Evolutionary conservation across 2,888 invertebrate genomes (phyloP).

Genomic region (Sphaerophoria taeniata): DNA sequence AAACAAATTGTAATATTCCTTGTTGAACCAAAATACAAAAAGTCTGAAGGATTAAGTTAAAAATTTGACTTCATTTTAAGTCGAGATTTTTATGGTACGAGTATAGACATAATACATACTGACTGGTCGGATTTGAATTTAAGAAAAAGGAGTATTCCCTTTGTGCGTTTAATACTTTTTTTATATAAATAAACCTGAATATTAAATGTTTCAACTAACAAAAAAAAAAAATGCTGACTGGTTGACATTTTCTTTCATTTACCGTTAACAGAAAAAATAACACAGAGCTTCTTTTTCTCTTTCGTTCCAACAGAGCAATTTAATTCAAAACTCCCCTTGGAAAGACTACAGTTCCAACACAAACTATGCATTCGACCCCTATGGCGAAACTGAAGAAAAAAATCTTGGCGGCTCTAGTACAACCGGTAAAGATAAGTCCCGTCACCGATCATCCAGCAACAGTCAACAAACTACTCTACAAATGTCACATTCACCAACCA

Average conservation of each 20-base stretch:
- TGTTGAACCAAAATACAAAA: too few relatives aligned
- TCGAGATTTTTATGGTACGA: slow-evolving; percentile 3
- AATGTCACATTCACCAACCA: slow-evolving; percentile 83
- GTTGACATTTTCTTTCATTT: slow-evolving; percentile 75
- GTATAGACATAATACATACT: slow-evolving; percentile 56
- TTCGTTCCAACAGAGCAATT: slow-evolving; percentile 87
- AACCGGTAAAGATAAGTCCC: slow-evolving; percentile 79
- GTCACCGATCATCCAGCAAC: slow-evolving; percentile 78
- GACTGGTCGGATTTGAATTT: slow-evolving; percentile 59
- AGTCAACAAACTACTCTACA: slow-evolving; percentile 82
- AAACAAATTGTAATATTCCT: too few relatives aligned
- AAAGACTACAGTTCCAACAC: slow-evolving; percentile 94
- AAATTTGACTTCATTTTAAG: too few relatives aligned
- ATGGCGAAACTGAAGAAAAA: slow-evolving; percentile 91
- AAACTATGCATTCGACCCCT: slow-evolving; percentile 95
- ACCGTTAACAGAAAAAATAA: too few relatives aligned
- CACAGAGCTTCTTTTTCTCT: too few relatives aligned
- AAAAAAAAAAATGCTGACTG: slow-evolving; percentile 81
- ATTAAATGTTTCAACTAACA: slow-evolving; percentile 39
- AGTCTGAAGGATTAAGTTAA: too few relatives aligned
- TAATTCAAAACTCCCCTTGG: slow-evolving; percentile 94
- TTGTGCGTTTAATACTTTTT: slow-evolving; percentile 6
- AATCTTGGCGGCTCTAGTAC: slow-evolving; percentile 76
- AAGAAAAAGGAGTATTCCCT: not conserved
- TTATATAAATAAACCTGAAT: too few relatives aligned